Percentiles rank a stretch among this genome's conserved stretches.
phyloP scores from a whole-genome alignment of 2,888 invertebrate species.

The Sesamia inferens region DNA sequence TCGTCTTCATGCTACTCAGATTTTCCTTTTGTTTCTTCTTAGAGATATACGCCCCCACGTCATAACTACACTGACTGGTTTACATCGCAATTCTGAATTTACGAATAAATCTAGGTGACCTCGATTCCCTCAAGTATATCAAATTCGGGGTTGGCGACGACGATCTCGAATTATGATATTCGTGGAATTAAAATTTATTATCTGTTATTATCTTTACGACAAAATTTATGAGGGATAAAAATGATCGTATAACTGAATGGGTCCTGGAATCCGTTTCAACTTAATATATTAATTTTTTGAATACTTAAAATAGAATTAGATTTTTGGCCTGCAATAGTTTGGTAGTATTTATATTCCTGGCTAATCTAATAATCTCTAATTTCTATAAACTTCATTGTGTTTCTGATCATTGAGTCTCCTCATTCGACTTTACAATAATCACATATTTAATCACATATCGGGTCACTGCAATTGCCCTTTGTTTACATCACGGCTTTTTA shows the following conservation, averaged over 20 bases:
- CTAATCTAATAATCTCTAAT: constrained; percentile 20
- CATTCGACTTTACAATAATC: too few species aligned
- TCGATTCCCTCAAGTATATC: constrained; percentile 61
- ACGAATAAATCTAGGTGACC: constrained; percentile 72
- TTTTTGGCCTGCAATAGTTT: constrained; percentile 12
- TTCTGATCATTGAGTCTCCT: neutral
- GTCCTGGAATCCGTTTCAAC: constrained; percentile 13
- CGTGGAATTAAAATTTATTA: constrained; percentile 59
- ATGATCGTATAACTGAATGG: constrained; percentile 37
- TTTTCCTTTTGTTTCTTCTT: constrained; percentile 46
- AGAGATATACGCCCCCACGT: constrained; percentile 7
- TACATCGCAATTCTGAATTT: constrained; percentile 40
- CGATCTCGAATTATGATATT: constrained; percentile 45
- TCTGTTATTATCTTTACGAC: constrained; percentile 60
- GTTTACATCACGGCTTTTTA: too few species aligned
- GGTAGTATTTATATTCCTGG: constrained; percentile 8
- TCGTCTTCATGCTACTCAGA: constrained; percentile 68
- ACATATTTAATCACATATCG: too few species aligned
- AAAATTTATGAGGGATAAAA: constrained; percentile 51
- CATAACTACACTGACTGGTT: constrained; percentile 44
- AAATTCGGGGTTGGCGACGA: constrained; percentile 54
- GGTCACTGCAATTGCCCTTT: too few species aligned
- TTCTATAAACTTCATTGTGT: neutral
- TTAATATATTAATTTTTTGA: constrained; percentile 43
- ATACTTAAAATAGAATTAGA: constrained; percentile 26